phyloP scores from a whole-genome alignment of 2,888 invertebrate genomes.

The Cenopis cana region DNA sequence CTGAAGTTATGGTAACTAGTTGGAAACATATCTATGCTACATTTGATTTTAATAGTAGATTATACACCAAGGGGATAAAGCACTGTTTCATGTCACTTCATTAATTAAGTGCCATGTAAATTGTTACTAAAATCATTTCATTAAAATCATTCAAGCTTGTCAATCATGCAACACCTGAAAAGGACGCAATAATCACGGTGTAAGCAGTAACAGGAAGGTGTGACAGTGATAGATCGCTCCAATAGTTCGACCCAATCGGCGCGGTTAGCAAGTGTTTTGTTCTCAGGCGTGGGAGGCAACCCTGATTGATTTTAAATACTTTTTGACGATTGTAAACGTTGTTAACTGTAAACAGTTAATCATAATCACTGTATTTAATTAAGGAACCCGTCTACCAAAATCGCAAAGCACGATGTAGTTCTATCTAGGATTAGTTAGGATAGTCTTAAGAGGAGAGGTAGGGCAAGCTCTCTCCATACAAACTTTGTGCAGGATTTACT shows the following conservation, averaged over 20 bases:
- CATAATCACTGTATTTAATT: not conserved
- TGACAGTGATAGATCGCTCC: slow-evolving; percentile 33
- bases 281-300: slow-evolving; percentile 12
- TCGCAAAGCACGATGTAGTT: too few species aligned
- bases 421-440: too few species aligned
- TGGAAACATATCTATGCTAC: too few species aligned
- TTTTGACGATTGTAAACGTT: too few species aligned
- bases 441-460: too few species aligned
- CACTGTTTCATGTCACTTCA: too few species aligned
- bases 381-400: not conserved
- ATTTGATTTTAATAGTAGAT: too few species aligned
- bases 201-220: slow-evolving; percentile 10
- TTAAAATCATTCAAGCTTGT: not conserved
- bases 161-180: slow-evolving; percentile 18
- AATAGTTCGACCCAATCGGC: slow-evolving; percentile 21
- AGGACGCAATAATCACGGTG: slow-evolving; percentile 14
- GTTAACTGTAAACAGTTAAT: too few species aligned
- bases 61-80: too few species aligned
- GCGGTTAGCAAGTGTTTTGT: slow-evolving; percentile 7
- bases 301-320: slow-evolving; percentile 25
- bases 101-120: not conserved
- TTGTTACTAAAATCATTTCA: not conserved
- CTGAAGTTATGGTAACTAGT: too few species aligned
- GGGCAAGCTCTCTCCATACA: too few species aligned
- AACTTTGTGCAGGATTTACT: too few species aligned